phyloP scores from a whole-genome alignment of 2,113 vertebrate species.

The Condylura cristata region DNA sequence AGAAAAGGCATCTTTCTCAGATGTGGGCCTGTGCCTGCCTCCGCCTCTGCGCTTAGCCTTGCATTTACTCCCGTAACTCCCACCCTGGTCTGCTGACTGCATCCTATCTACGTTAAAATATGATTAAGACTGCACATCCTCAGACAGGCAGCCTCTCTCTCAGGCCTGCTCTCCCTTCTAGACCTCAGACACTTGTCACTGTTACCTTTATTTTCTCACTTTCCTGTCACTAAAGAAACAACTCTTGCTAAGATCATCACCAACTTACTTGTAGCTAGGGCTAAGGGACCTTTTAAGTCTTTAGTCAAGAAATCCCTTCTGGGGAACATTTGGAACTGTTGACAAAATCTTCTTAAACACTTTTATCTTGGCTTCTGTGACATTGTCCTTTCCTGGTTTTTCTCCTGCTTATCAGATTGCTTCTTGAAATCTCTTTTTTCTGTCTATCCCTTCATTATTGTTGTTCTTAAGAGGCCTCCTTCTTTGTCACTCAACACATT shows the following conservation, averaged over 20 bases:
- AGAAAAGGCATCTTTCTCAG: neutral
- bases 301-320: neutral
- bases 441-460: neutral
- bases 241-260: neutral
- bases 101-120: neutral
- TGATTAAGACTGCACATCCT: neutral
- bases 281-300: neutral
- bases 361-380: neutral
- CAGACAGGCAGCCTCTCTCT: neutral
- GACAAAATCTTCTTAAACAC: neutral
- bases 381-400: neutral
- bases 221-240: neutral
- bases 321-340: neutral
- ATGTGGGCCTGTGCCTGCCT: neutral
- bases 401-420: constrained; percentile 30
- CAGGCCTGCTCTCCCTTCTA: neutral
- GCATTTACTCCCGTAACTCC: neutral
- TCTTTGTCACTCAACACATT: constrained; percentile 8
- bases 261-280: neutral
- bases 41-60: neutral
- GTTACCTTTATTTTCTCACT: neutral
- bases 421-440: neutral
- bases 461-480: neutral
- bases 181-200: neutral
- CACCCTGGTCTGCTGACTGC: neutral